Conservation (phyloP, 2,797 vertebrate species). For the Mustela erminea region DNA sequence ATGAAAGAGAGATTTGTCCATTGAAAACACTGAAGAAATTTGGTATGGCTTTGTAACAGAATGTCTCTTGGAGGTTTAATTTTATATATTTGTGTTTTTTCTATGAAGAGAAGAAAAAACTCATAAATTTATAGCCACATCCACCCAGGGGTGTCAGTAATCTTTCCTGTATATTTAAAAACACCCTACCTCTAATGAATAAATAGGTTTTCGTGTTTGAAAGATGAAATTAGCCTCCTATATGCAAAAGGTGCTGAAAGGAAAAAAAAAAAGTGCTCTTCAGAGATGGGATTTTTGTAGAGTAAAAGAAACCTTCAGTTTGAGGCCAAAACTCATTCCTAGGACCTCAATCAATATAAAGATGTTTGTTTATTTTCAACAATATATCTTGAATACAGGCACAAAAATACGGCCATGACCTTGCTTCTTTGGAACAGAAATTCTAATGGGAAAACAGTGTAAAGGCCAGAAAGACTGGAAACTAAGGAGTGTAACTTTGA, state of each 20-base stretch:
- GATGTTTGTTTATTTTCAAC: background rate
- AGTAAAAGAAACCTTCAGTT: background rate
- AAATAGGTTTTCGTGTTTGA: background rate
- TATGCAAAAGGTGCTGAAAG: background rate
- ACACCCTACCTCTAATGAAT: background rate
- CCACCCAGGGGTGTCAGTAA: background rate
- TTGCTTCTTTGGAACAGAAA: background rate
- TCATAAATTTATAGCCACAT: background rate
- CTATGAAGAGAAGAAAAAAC: background rate
- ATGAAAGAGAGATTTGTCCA: background rate
- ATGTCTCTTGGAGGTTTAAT: background rate
- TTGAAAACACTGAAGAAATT: background rate
- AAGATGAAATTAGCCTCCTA: background rate
- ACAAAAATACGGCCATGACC: background rate
- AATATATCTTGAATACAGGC: background rate
- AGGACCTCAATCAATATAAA: background rate
- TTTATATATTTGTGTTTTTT: background rate
- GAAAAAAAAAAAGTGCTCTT: background rate
- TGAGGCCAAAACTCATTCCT: background rate
- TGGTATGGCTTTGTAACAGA: background rate
- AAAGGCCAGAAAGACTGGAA: background rate
- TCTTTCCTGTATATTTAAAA: background rate
- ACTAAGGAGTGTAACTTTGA: background rate
- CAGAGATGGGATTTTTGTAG: background rate
- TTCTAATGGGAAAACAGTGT: background rate